Conservation (phyloP, 2,797 vertebrate species). For the Liasis olivaceus region DNA sequence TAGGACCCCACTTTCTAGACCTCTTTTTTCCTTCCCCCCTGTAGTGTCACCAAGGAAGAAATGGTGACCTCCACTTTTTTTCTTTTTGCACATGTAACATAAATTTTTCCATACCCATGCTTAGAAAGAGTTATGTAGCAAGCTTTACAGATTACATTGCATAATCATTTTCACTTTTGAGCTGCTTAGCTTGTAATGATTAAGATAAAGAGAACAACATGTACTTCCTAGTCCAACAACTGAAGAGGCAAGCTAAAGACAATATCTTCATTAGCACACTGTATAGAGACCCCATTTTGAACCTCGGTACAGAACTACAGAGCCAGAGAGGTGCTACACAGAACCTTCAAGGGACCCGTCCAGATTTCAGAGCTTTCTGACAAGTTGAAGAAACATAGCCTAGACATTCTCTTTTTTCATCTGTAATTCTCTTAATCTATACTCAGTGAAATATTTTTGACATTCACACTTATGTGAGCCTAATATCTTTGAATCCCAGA, state of each 20-base stretch:
- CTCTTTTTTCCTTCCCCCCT: not conserved
- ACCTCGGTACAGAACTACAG: not conserved
- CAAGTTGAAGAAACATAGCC: not conserved
- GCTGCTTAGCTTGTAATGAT: not conserved
- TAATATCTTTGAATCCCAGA: too few relatives aligned
- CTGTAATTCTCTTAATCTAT: not conserved
- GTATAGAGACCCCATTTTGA: not conserved
- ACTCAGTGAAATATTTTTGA: not conserved
- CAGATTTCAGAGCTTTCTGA: not conserved
- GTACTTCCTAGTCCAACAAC: not conserved
- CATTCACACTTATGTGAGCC: not conserved
- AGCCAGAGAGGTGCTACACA: not conserved
- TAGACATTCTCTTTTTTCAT: not conserved
- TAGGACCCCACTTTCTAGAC: too few relatives aligned
- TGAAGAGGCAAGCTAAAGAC: not conserved
- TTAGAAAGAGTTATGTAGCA: too few relatives aligned
- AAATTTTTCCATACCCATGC: too few relatives aligned
- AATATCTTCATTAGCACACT: not conserved
- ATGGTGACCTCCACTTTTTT: too few relatives aligned
- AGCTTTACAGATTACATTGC: too few relatives aligned
- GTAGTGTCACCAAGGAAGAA: too few relatives aligned
- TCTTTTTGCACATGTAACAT: too few relatives aligned
- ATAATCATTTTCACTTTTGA: not conserved
- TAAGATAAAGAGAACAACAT: not conserved
- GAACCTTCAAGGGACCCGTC: not conserved